A percentile compares a stretch with the other conserved stretches of the same genome.
Conservation (phyloP, 2,113 vertebrate genomes). For the Noctilio leporinus region DNA sequence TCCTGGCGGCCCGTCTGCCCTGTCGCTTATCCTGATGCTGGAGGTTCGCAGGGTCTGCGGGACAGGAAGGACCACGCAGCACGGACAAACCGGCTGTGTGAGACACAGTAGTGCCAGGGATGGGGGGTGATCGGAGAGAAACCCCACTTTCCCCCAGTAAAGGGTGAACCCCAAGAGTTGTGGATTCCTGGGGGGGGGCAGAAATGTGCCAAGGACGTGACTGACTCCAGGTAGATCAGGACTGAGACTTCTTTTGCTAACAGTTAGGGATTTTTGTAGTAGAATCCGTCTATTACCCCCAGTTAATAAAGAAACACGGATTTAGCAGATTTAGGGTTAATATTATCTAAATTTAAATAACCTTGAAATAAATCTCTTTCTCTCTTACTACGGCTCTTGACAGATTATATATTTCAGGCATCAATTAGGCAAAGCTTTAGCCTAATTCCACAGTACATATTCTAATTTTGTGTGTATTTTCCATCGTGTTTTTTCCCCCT, state of each 20-base stretch:
- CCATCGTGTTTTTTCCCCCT: not conserved
- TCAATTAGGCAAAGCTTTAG: constrained; percentile 22
- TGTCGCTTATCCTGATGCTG: not conserved
- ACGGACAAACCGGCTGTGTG: constrained; percentile 4
- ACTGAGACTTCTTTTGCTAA: not conserved
- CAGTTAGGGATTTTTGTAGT: not conserved
- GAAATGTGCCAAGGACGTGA: not conserved
- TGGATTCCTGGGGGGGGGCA: not conserved
- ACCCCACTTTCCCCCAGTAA: not conserved
- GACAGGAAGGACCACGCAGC: not conserved
- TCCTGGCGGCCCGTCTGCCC: not conserved
- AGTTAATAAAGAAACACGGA: not conserved
- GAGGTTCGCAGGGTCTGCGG: not conserved
- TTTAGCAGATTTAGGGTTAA: constrained; percentile 40
- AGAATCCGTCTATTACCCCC: not conserved
- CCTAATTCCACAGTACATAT: not conserved
- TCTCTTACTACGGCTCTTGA: not conserved
- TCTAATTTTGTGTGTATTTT: constrained; percentile 19
- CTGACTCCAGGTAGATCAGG: not conserved
- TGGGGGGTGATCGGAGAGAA: not conserved
- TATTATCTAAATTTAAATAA: constrained; percentile 41
- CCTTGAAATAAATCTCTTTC: constrained; percentile 2
- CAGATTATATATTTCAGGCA: not conserved
- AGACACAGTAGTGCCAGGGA: not conserved
- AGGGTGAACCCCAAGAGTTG: not conserved